These are phyloP conservation scores for Poecilia gillii DNA, from an alignment of 2,797 vertebrate species.

Conservation along the genomic window DNA sequence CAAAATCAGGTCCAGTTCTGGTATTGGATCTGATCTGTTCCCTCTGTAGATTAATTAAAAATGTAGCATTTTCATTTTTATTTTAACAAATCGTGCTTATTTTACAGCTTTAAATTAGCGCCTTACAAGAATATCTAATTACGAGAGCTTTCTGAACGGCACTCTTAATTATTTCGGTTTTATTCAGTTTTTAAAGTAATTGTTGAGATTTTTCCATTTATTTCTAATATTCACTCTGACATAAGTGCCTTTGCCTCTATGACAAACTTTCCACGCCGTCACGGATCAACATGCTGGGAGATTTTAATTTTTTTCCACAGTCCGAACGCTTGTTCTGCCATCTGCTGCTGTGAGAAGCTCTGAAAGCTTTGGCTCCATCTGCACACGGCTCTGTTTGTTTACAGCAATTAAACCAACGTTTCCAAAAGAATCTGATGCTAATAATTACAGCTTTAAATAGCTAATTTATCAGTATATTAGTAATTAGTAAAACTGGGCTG, in stretches of 20 bases:
- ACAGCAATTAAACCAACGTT: conserved; percentile 35
- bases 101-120: not conserved
- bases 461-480: conserved; percentile 9
- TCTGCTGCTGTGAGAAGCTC: conserved; percentile 60
- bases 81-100: not conserved
- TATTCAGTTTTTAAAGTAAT: not conserved
- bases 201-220: not conserved
- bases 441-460: conserved; percentile 3
- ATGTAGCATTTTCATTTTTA: not conserved
- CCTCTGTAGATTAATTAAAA: not conserved
- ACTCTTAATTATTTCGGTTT: not conserved
- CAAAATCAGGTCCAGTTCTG: not conserved
- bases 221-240: not conserved
- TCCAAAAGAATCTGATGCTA: conserved; percentile 7
- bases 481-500: not conserved
- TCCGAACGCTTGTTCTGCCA: conserved; percentile 55
- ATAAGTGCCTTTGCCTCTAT: conserved; percentile 20
- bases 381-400: conserved; percentile 57
- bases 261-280: conserved; percentile 20
- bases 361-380: conserved; percentile 62
- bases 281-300: conserved; percentile 48
- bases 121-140: conserved; percentile 13
- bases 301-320: conserved; percentile 9
- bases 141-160: too few relatives aligned
- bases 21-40: not conserved